Evolutionary conservation across 2,113 vertebrate species (phyloP).

Genomic region (Pionites leucogaster): DNA sequence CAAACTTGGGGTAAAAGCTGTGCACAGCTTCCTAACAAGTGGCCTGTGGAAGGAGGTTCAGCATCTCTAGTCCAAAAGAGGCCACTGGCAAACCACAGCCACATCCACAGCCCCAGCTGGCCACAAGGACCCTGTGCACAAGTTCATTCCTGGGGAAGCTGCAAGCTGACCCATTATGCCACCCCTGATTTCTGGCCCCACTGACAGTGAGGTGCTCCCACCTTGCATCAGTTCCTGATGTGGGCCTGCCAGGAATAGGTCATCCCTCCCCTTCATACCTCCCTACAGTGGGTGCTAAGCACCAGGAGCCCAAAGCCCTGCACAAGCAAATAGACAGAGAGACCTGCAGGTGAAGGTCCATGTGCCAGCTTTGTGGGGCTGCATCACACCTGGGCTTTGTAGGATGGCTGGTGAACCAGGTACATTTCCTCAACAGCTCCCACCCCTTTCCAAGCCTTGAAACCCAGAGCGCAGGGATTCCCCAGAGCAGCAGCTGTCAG

Average conservation of each 20-base stretch:
- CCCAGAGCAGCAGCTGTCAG: not conserved
- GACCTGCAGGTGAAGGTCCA: not conserved
- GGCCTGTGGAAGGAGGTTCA: not conserved
- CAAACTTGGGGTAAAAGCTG: not conserved
- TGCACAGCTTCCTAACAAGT: not conserved
- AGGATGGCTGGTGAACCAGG: not conserved
- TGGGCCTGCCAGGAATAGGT: fast-evolving
- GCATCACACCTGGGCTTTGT: not conserved
- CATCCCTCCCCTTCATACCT: not conserved
- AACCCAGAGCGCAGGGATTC: not conserved
- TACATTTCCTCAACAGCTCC: not conserved
- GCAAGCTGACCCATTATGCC: not conserved
- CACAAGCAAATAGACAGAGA: not conserved
- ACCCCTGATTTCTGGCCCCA: not conserved
- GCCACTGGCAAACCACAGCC: not conserved
- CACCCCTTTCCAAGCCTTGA: not conserved
- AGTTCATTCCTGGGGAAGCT: not conserved
- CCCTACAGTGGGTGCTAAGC: not conserved
- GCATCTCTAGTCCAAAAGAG: not conserved
- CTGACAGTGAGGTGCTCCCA: not conserved
- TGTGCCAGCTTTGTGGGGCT: not conserved
- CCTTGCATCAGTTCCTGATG: fast-evolving
- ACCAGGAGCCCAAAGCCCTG: not conserved
- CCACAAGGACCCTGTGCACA: not conserved
- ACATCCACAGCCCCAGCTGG: not conserved